Conservation (phyloP, 2,888 invertebrate species). For the Anoncus sp. region DNA sequence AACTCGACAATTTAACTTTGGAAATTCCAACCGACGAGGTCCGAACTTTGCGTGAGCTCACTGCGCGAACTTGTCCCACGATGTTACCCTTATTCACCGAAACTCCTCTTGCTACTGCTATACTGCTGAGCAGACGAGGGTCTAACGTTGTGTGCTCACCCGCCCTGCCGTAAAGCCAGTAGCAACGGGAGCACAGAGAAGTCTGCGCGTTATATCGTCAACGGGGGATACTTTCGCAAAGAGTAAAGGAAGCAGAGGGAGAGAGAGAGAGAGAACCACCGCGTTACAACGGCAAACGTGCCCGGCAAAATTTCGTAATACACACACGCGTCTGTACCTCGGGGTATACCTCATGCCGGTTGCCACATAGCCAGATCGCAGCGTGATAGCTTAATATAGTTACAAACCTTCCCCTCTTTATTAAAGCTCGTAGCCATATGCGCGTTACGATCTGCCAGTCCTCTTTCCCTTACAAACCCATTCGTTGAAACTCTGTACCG, state of each 20-base stretch:
- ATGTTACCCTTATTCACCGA: slow-evolving; percentile 76
- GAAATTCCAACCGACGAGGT: slow-evolving; percentile 63
- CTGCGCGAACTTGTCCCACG: slow-evolving; percentile 77
- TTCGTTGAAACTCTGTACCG: slow-evolving; percentile 19
- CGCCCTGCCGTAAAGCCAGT: slow-evolving; percentile 1
- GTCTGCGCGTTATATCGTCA: slow-evolving; percentile 47
- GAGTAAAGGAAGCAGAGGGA: slow-evolving; percentile 15
- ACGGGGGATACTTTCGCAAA: slow-evolving; percentile 39
- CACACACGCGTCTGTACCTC: slow-evolving; percentile 49
- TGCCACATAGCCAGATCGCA: slow-evolving; percentile 37
- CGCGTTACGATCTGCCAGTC: slow-evolving; percentile 64
- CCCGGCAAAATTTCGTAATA: slow-evolving; percentile 63
- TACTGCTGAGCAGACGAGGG: slow-evolving; percentile 56
- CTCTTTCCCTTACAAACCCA: slow-evolving; percentile 28
- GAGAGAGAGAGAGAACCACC: slow-evolving; percentile 18
- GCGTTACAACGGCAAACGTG: slow-evolving; percentile 59
- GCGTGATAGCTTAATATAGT: slow-evolving; percentile 61
- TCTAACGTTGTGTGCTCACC: slow-evolving; percentile 30
- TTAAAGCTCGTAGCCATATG: slow-evolving; percentile 66
- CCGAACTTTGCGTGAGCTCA: slow-evolving; percentile 65
- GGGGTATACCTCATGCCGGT: slow-evolving; percentile 45
- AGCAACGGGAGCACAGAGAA: slow-evolving; percentile 31
- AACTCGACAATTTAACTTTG: slow-evolving; percentile 67
- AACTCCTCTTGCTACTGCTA: slow-evolving; percentile 46
- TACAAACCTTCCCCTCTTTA: slow-evolving; percentile 64